Base-by-base conservation (phyloP, 2,113 vertebrate genomes). In the Heterocephalus glaber region DNA sequence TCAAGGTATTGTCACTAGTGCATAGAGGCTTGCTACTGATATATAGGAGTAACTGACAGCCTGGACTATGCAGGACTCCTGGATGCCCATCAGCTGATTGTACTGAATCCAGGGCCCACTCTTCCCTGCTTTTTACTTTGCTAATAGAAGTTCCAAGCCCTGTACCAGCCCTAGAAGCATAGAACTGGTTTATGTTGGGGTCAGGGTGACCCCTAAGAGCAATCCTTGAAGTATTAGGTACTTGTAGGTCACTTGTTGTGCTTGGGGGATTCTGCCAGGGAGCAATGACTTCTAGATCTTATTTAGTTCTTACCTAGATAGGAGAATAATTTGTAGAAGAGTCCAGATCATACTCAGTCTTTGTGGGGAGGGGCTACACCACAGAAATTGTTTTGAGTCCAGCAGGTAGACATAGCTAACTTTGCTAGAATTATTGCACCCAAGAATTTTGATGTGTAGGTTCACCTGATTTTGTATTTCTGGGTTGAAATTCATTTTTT, bases 391-490 rank as follows among this genome's bases (percentile, higher is more conserved):
- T 94, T 96, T 56, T 61, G 86, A 86, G 89, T 83, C 26, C 9
- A 68, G 35, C 16, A 7, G 86, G 86, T 84, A 74, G 41, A 52
- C 1, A 16, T 26, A 83, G 38, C 24, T 96, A 63, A 80, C 44
- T 86, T 86, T 91, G 52, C 41, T 66, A 16, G 68, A 35, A 30
- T 92, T 80, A 60, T 54, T 77, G 41, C 28, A 76, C 35, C 35
- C 56, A 92, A 74, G 20, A 83, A 35, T 80, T 60, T 49, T 80
- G 44, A 22, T 61, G 56, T 79, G 5, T 79, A 11, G 17, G 24
- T 95, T 77, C 94, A 83, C 60, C 63, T 89, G 60, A 90, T 84
- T 86, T 91, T 95, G 12, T 72, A 12, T 89, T 92, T 90, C 66
- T 92, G 38, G 35, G 35, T 74, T 47, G 7, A 90, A 77, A 41